Base-by-base conservation (phyloP, 2,797 vertebrate genomes). In the Merluccius polli region DNA sequence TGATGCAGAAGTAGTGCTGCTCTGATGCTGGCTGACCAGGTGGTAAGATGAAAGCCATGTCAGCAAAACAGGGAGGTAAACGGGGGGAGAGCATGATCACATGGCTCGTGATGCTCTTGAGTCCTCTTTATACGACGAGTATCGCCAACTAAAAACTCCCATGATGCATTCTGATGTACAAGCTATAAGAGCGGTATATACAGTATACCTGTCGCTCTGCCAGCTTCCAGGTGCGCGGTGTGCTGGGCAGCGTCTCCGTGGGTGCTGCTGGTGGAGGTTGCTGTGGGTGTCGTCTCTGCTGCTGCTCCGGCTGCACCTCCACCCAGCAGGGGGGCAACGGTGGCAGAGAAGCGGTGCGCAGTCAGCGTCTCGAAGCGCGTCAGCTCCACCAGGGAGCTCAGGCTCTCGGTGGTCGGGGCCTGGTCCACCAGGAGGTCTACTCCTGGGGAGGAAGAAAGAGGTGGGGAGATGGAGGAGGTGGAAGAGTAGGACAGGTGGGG, bases 281-380 rank as follows among this genome's bases (percentile, higher is more conserved):
- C 80, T 99, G 98, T 0, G 98, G 98, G 82, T 99, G 98, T 1
- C 98, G 91, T 31, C 98, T 92, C 79, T 99, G 98, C 87, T 99
- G 98, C 87, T 99, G 98, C 85, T 99, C 98, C 86, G 99, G 98
- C 81, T 99, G 98, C 1, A 99, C 97, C 89, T 99, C 98, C 72
- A 96, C 97, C 98, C 98, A 99, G 79, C 98, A 99, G 0, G 98
- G 98, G 5, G 98, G 98, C 81, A 98, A n/a, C 98, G 0, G 98
- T 99, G 76, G 98, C 98, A 1, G 97, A 98, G 92, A 99, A 99
- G 31, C 98, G 95, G 0, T 98, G 98, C 0, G 97, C n/a, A n/a
- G n/a, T 99, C 88, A 99, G 82, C 1, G 98, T 99, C 92, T 99
- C 98, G 74, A 99, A 99, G 76, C 97, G 96, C 0, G 98, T 99